These are phyloP conservation scores for Borostomias antarcticus DNA, from an alignment of 2,797 vertebrate genomes.

Conservation along the genomic window DNA sequence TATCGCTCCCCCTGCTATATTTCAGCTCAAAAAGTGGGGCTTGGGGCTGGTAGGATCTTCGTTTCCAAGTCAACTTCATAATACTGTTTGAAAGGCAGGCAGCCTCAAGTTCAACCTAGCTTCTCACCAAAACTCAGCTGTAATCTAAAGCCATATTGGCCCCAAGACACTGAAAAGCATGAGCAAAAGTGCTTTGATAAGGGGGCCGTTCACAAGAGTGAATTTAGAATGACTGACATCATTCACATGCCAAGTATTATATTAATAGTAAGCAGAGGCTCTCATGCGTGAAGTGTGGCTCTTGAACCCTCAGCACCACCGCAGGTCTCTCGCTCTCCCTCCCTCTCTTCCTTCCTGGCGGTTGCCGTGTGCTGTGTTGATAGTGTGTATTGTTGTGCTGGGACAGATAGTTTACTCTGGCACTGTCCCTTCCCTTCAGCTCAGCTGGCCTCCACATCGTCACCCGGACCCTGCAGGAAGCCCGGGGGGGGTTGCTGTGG, in stretches of 20 bases:
- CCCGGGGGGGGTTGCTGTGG: conserved; percentile 37
- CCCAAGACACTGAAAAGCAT: neutral
- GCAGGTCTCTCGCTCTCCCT: neutral
- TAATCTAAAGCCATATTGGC: neutral
- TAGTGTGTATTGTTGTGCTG: conserved; percentile 43
- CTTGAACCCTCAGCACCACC: neutral
- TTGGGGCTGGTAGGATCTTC: neutral
- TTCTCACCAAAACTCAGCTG: neutral
- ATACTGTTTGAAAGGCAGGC: neutral
- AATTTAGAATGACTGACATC: neutral
- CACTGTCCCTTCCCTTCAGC: conserved; percentile 27
- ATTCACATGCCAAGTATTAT: neutral
- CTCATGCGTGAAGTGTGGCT: neutral
- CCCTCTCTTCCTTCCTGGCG: conserved; percentile 3
- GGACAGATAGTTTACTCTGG: conserved; percentile 41
- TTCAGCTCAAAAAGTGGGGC: neutral
- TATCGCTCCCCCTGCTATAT: neutral
- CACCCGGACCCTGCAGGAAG: conserved; percentile 21
- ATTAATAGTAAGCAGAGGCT: conserved; percentile 2
- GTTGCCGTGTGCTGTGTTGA: conserved; percentile 38
- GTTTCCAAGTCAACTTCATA: neutral
- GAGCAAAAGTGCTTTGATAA: neutral
- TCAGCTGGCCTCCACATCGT: conserved; percentile 32
- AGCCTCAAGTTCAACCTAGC: neutral
- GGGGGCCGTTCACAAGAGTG: no score